phyloP scores from a whole-genome alignment of 2,113 vertebrate genomes.

The Bubo bubo region DNA sequence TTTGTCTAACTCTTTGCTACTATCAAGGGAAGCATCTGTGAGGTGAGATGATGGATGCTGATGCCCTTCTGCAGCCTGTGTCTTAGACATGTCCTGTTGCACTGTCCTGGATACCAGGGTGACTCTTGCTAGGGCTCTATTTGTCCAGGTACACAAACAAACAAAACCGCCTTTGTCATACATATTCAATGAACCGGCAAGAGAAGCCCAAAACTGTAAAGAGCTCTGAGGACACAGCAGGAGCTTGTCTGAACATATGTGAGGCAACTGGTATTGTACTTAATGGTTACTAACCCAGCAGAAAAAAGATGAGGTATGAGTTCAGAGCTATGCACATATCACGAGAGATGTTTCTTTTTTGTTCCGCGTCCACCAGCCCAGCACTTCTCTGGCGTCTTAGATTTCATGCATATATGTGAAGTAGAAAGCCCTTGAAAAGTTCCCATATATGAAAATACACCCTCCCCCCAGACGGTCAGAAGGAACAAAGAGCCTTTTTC shows the following conservation, averaged over 20 bases:
- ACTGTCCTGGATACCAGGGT: not conserved
- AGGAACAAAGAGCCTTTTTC: not conserved
- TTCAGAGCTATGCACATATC: not conserved
- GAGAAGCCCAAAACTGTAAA: not conserved
- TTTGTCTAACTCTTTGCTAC: not conserved
- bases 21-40: not conserved
- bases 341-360: not conserved
- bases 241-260: not conserved
- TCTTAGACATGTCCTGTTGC: not conserved
- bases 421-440: not conserved
- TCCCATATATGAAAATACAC: not conserved
- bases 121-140: not conserved
- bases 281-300: not conserved
- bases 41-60: not conserved
- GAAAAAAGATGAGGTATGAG: not conserved
- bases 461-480: not conserved
- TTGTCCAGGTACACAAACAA: not conserved
- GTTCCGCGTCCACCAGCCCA: not conserved
- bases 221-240: not conserved
- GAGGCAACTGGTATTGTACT: not conserved
- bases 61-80: not conserved
- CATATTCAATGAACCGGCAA: not conserved
- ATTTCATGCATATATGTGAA: not conserved
- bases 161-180: rapidly evolving
- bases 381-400: not conserved